phyloP scores from a whole-genome alignment of 2,113 vertebrate genomes.

The Calyptomena viridis region DNA sequence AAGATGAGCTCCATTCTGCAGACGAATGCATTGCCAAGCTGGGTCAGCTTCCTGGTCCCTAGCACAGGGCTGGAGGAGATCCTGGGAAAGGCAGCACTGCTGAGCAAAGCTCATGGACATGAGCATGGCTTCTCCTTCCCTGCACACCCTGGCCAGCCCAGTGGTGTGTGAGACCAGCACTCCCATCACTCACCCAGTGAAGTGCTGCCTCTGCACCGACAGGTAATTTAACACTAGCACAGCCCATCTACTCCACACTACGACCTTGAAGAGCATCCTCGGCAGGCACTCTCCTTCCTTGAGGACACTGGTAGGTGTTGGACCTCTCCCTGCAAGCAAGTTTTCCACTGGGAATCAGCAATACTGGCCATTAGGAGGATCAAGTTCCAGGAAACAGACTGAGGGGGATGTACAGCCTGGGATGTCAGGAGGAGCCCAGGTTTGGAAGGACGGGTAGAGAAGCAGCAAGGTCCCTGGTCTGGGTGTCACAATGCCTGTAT shows the following conservation, averaged over 20 bases:
- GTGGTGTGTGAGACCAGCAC: accelerated
- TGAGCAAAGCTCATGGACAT: background rate
- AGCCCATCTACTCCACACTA: background rate
- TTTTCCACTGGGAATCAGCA: background rate
- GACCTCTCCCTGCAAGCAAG: background rate
- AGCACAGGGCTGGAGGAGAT: background rate
- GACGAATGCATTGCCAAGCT: background rate
- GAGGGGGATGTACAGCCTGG: background rate
- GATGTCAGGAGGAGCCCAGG: background rate
- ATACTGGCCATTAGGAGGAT: background rate
- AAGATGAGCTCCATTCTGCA: background rate
- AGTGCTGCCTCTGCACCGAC: background rate
- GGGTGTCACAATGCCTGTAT: accelerated
- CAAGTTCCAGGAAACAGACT: background rate
- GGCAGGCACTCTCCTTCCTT: background rate
- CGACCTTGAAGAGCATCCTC: background rate
- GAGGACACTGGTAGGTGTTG: accelerated
- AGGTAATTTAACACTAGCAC: background rate
- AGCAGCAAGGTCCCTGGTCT: background rate
- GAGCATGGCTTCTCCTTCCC: accelerated
- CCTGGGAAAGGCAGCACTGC: background rate
- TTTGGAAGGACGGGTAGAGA: background rate
- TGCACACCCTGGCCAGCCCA: accelerated
- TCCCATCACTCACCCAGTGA: background rate
- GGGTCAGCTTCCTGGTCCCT: background rate